Percentiles rank a stretch among this genome's conserved stretches.
These are phyloP conservation scores for Eumaeus atala DNA, from an alignment of 1,140 invertebrate genomes.

Conservation along the genomic window DNA sequence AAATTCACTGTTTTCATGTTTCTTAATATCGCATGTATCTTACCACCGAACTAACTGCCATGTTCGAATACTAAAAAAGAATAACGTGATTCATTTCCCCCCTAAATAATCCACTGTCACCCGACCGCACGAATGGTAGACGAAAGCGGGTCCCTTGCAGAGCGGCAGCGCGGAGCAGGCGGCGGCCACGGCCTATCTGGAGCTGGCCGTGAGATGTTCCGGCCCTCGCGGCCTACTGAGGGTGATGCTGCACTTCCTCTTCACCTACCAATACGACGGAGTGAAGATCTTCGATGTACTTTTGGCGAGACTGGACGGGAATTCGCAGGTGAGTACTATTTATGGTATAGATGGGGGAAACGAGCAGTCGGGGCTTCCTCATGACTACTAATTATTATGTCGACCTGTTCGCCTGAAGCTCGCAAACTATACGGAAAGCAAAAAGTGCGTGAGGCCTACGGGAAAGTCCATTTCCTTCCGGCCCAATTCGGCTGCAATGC, in stretches of 20 bases:
- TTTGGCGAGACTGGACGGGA: slow-evolving; percentile 82
- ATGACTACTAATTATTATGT: too few relatives aligned
- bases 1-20: too few relatives aligned
- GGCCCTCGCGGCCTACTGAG: slow-evolving; percentile 88
- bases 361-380: too few relatives aligned
- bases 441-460: too few relatives aligned
- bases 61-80: slow-evolving; percentile 5
- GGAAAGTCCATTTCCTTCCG: too few relatives aligned
- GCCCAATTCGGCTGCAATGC: too few relatives aligned
- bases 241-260: slow-evolving; percentile 89
- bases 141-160: slow-evolving; percentile 76
- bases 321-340: slow-evolving; percentile 77
- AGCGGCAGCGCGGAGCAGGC: slow-evolving; percentile 89
- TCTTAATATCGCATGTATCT: background rate
- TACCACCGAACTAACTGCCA: slow-evolving; percentile 1
- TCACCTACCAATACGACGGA: slow-evolving; percentile 90
- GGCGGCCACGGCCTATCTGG: slow-evolving; percentile 93
- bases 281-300: slow-evolving; percentile 85
- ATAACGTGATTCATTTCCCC: slow-evolving; percentile 15
- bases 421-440: too few relatives aligned
- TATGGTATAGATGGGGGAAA: background rate
- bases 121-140: slow-evolving; percentile 44
- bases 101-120: slow-evolving; percentile 38
- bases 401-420: too few relatives aligned
- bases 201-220: slow-evolving; percentile 90